Conservation (phyloP, 2,113 vertebrate species). For the Smithornis capensis region DNA sequence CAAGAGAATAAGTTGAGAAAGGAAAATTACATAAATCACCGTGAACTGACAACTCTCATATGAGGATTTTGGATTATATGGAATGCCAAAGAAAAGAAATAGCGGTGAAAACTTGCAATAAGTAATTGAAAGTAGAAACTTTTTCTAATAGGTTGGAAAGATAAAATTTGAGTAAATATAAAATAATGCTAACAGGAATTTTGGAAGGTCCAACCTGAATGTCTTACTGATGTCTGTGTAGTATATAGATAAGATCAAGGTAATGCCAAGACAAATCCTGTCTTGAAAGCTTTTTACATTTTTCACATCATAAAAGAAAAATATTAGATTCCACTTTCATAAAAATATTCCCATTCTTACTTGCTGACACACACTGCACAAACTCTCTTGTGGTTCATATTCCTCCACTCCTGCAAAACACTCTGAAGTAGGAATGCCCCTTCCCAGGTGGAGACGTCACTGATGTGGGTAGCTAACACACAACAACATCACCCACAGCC, state of each 20-base stretch:
- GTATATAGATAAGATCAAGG: background rate
- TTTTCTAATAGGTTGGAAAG: background rate
- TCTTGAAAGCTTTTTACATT: conserved; percentile 1
- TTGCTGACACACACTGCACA: background rate
- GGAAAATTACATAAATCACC: too few species aligned
- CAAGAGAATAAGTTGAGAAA: too few species aligned
- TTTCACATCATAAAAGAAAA: background rate
- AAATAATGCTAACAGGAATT: background rate
- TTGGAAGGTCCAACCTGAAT: background rate
- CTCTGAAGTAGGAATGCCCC: background rate
- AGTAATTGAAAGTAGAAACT: background rate
- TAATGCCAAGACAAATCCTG: conserved; percentile 5
- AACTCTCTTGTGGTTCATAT: background rate
- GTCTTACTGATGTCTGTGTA: background rate
- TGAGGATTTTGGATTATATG: background rate
- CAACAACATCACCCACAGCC: background rate
- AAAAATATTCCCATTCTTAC: background rate
- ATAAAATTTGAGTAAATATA: background rate
- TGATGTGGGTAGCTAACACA: background rate
- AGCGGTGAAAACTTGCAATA: background rate
- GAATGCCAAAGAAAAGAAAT: conserved; percentile 18
- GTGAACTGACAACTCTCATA: background rate
- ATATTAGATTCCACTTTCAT: background rate
- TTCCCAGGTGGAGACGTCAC: background rate
- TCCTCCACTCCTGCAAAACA: background rate